Evolutionary conservation across 1,140 invertebrate species (phyloP).

Genomic region (Cephus cinctus): DNA sequence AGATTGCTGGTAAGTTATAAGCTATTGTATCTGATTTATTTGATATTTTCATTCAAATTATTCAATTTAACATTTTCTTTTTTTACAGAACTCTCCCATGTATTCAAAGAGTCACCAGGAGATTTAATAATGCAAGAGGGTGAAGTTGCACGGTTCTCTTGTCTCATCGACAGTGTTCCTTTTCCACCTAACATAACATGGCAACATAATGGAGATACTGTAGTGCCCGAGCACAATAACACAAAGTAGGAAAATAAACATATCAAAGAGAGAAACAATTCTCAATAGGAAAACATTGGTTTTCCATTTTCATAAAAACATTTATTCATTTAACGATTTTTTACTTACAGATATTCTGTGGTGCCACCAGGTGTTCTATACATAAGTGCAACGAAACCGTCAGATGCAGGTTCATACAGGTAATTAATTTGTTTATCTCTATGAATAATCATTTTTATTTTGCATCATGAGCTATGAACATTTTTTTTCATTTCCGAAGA

Average conservation of each 20-base stretch:
- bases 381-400: conserved; percentile 56
- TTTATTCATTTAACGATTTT: conserved; percentile 9
- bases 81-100: conserved; percentile 52
- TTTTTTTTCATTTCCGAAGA: background rate
- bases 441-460: no score
- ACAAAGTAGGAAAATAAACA: conserved; percentile 43
- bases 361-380: conserved; percentile 61
- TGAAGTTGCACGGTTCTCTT: conserved; percentile 55
- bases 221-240: conserved; percentile 45
- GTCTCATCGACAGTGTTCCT: conserved; percentile 60
- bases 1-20: conserved; percentile 40
- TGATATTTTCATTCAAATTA: background rate
- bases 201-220: conserved; percentile 54
- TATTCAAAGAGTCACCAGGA: conserved; percentile 53
- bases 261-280: conserved; percentile 12
- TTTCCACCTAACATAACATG: conserved; percentile 56
- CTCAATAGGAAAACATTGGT: no score
- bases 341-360: conserved; percentile 49
- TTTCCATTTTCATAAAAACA: conserved; percentile 9
- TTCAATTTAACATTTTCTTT: conserved; percentile 5
- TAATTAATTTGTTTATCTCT: no score
- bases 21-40: background rate
- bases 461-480: background rate
- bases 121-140: conserved; percentile 53
- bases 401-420: conserved; percentile 62